Evolutionary conservation across 2,113 vertebrate genomes (phyloP).

Genomic region (Asarcornis scutulata): DNA sequence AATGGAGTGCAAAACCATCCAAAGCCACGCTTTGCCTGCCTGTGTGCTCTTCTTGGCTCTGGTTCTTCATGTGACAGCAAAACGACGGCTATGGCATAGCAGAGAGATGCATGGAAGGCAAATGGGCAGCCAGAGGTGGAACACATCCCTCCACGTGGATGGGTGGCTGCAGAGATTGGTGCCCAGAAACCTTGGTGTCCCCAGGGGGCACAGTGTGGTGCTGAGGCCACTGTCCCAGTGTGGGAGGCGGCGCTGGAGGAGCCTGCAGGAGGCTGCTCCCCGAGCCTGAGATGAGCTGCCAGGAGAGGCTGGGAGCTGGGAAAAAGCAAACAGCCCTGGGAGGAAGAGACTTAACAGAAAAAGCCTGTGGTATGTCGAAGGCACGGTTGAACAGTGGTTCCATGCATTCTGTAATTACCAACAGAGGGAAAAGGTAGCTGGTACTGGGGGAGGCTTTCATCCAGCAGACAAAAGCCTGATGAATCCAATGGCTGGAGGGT

Average conservation of each 20-base stretch:
- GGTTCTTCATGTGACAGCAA: background rate
- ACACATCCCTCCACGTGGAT: fast-evolving
- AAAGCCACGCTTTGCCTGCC: background rate
- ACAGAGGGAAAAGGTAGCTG: background rate
- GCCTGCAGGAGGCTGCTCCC: background rate
- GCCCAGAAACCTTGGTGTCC: background rate
- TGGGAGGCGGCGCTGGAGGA: fast-evolving
- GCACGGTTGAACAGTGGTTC: background rate
- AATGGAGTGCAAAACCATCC: fast-evolving
- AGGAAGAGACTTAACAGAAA: background rate
- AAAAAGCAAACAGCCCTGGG: background rate
- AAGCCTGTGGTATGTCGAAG: background rate
- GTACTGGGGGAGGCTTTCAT: background rate
- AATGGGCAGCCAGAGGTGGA: background rate
- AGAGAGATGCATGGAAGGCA: background rate
- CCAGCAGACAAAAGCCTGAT: background rate
- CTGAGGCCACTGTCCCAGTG: fast-evolving
- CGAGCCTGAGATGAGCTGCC: background rate
- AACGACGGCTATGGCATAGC: background rate
- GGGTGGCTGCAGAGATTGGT: background rate
- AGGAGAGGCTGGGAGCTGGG: background rate
- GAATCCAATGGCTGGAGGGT: background rate
- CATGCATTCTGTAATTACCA: background rate
- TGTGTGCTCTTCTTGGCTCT: background rate
- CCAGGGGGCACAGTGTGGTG: background rate